phyloP scores from a whole-genome alignment of 2,888 invertebrate species.

The Tromatobia lineatoria region DNA sequence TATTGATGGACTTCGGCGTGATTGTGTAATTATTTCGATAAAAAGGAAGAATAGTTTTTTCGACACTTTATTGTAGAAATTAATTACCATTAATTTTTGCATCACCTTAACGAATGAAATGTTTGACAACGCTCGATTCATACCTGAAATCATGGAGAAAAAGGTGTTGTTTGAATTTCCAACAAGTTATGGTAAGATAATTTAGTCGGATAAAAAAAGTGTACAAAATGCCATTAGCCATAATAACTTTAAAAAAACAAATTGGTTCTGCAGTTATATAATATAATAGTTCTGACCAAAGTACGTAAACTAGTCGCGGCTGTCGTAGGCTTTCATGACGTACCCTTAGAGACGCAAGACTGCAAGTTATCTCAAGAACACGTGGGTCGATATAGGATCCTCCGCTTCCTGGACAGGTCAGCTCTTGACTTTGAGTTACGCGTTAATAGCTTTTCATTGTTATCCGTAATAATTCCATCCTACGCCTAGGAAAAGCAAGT shows the following conservation, averaged over 20 bases:
- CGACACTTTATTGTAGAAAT: too few relatives aligned
- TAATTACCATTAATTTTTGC: neutral
- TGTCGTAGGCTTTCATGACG: constrained; percentile 40
- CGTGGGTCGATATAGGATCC: constrained; percentile 46
- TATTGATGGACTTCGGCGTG: too few relatives aligned
- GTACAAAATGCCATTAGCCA: too few relatives aligned
- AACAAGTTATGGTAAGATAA: neutral
- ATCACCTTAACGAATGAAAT: neutral
- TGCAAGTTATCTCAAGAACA: neutral
- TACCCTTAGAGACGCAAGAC: neutral
- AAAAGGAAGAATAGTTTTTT: too few relatives aligned
- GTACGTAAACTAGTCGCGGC: neutral
- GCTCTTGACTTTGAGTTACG: constrained; percentile 59
- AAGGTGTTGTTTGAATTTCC: neutral
- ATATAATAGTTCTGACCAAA: neutral
- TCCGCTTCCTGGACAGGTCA: constrained; percentile 53
- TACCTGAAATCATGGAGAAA: neutral
- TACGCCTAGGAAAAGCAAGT: constrained; percentile 34
- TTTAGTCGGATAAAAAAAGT: too few relatives aligned
- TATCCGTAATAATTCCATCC: constrained; percentile 65
- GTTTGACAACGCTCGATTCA: neutral
- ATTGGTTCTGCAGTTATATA: neutral
- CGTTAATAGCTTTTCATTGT: constrained; percentile 66
- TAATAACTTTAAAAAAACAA: too few relatives aligned
- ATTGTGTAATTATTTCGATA: too few relatives aligned